Evolutionary conservation across 1,140 invertebrate genomes (phyloP), one percentile per base, ranked within the genome.

Genomic region (Stegodyphus dumicola): DNA sequence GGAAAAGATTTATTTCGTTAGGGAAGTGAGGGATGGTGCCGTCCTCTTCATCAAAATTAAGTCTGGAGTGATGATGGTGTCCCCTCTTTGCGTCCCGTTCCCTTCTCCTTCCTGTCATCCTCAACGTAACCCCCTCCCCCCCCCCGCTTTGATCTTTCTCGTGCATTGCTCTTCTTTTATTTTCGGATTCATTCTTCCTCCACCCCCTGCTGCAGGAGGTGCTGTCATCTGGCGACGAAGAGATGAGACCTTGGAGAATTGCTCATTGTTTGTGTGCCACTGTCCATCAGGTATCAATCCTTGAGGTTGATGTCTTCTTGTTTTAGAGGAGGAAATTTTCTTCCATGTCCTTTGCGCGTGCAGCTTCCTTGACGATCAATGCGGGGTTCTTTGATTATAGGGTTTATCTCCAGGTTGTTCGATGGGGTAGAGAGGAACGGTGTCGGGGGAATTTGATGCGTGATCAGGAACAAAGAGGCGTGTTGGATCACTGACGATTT

Each of bases 141-240:
- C 33, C 56, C 69, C 64, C 52, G 6, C 73, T 69, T 73, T 73
- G 67, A 65, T 71, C 70, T 71, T 81, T 56, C 33, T 81, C 78
- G 13, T 69, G 60, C 49, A n/a, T 70, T 70, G 15, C 33, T n/a
- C 10, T 70, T 18, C 17, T 18, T 70, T 70, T 70, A 6, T 11
- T 70, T 51, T 52, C 33, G 15, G 54, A 56, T 77, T 77, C 33
- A 65, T 77, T 77, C 66, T 69, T 18, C 73, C 6, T 7, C 18
- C 18, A 18, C 51, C 52, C 64, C 52, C 33, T 48, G 18, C 67
- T 69, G 77, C 77, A 53, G 77, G 48, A 78, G 51, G 77, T 78
- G 77, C 77, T 78, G 77, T 78, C 77, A 78, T 78, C 77, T 78
- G 51, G 77, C 48, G 77, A 78, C 77, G 69, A 78, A 78, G 77